These are phyloP conservation scores for Sinodicranocentrus sp. DNA, from an alignment of 2,888 invertebrate species.

Conservation along the genomic window DNA sequence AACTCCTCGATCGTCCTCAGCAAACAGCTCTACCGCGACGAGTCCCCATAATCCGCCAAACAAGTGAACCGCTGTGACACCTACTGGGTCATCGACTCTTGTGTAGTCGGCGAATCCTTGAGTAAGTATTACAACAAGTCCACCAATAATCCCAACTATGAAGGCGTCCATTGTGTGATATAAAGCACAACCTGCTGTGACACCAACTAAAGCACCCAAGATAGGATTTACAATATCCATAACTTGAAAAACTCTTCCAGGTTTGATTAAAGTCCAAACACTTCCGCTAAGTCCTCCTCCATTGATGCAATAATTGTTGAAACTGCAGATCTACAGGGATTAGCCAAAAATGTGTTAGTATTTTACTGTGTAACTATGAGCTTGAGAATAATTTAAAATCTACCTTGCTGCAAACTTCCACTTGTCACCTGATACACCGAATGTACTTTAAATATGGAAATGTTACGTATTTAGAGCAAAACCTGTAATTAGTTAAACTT, in stretches of 20 bases:
- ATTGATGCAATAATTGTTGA: constrained; percentile 78
- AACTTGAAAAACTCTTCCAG: constrained; percentile 77
- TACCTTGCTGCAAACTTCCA: constrained; percentile 79
- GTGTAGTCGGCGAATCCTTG: constrained; percentile 78
- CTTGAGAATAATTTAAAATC: neutral
- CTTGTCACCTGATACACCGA: constrained; percentile 79
- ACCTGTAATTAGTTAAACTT: neutral
- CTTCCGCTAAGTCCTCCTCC: constrained; percentile 79
- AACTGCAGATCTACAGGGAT: constrained; percentile 77
- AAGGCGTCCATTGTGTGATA: constrained; percentile 79
- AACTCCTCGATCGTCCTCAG: constrained; percentile 77
- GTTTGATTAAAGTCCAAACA: constrained; percentile 76
- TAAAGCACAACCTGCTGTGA: constrained; percentile 77
- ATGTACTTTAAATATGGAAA: constrained; percentile 78
- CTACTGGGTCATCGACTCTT: constrained; percentile 80
- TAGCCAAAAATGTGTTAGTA: neutral
- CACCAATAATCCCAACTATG: constrained; percentile 79
- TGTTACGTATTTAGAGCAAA: neutral
- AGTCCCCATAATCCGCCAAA: constrained; percentile 79
- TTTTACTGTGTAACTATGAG: neutral
- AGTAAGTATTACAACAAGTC: constrained; percentile 77
- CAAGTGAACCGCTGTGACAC: constrained; percentile 79
- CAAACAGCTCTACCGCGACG: constrained; percentile 79
- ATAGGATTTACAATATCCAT: constrained; percentile 79
- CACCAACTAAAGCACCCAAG: constrained; percentile 79